Base-by-base conservation (phyloP, 2,888 invertebrate genomes). In the Hyalella azteca region DNA sequence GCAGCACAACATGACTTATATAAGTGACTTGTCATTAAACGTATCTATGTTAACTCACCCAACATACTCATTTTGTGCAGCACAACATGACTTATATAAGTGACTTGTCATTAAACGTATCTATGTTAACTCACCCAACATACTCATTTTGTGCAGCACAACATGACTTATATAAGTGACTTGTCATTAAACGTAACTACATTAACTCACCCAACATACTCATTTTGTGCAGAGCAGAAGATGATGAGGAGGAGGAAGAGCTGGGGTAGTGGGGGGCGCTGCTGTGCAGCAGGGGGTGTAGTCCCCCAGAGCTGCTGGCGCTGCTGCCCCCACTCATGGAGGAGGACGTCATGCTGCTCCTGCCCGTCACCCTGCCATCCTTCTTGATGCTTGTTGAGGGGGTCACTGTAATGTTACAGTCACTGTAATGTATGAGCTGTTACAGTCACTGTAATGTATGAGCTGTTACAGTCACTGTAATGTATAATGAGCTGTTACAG, bases 161-260 rank as follows among this genome's bases (percentile, higher is more conserved):
- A n/a, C n/a, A n/a, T n/a, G n/a, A n/a, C n/a, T n/a, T n/a, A n/a
- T n/a, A n/a, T n/a, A n/a, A n/a, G n/a, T n/a, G n/a, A 22, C 7
- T 26, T 26, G 22, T 26, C 9, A 11, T n/a, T 11, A 54, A 3
- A 54, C 4, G n/a, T 54, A 22, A 54, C 5, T 11, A 4, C 26
- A 13, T 54, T 29, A 26, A 66, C 66, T 66, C 36, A 66, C 66
- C 66, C 66, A 66, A 36, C 66, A 66, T 66, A 36, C 66, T 66
- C 66, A 66, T 36, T 36, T 66, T 66, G 29, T 66, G 66, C 1
- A 66, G 66, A 39, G 66, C 66, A 66, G 66, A 15, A 7, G 66
- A 36, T 9, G 66, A 66, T 19, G 66, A 66, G 1, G 66, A 22
- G 19, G 66, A 59, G 29, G 59, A 66, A 29, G 66, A 36, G 19